Evolutionary conservation across 2,888 invertebrate genomes (phyloP), one percentile per base, ranked within the genome.

Genomic region (Eudasyphora cyanicolor): DNA sequence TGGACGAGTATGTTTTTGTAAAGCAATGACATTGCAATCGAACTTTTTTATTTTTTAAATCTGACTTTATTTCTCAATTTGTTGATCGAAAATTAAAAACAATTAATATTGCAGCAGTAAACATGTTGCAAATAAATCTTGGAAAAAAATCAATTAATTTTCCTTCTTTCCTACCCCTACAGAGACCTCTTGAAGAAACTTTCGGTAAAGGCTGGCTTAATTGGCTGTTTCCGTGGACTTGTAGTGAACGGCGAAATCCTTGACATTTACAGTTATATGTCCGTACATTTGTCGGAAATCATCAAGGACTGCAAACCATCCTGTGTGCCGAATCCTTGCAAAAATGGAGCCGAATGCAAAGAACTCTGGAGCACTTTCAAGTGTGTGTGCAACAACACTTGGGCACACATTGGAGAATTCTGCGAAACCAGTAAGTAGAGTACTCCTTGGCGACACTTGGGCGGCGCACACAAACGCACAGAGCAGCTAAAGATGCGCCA

Each of bases 231-330:
- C 92, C 94, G 98, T 87, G 98, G 98, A 5, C 93, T 98, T 71
- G 97, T 97, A 0, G 97, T 98, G 24, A 98, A 98, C 89, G 97
- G 97, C 19, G 96, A 97, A 93, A 96, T 97, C 84, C 93, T 98
- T 54, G 97, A 98, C 89, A 96, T 98, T 86, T 97, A 97, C 92
- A 97, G 96, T 86, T 97, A 97, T 91, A 97, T 97, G 96, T 97
- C 97, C 51, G 97, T 97, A 35, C 97, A 97, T 92, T 92, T 97
- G 75, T 97, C 96, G 69, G 98, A 97, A 92, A 98, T 98, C 84
- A 97, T 97, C 82, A 96, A 96, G 90, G 97, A 98, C 90, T 98
- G 98, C 90, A 97, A 97, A 89, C 98, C 98, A 0, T 97, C 97
- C 0, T 98, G 98, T 92, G 97, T 97, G 86, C 97, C 98, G 0